Evolutionary conservation across 2,888 invertebrate species (phyloP), one percentile per base, ranked within the genome.

Genomic region (Lasioglossum zephyrum): DNA sequence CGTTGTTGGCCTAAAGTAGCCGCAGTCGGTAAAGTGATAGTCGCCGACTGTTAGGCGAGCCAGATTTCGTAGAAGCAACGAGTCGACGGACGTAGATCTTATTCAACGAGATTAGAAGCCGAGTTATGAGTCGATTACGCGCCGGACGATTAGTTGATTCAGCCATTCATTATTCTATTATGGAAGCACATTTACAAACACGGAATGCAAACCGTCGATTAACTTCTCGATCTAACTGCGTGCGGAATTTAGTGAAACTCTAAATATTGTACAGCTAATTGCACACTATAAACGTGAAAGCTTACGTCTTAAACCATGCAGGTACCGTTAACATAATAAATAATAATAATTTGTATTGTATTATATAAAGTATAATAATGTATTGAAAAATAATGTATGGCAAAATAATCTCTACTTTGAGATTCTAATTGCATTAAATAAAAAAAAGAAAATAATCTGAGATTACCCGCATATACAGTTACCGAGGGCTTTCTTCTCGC

Each of bases 21-120:
- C 91, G 91, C 89, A 82, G 44, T 75, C 90, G 86, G 91, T 90
- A 90, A 93, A 92, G 91, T 91, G 91, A 91, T 93, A 93, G 90
- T 92, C 90, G 89, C 86, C 87, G 82, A 88, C 81, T 88, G 87
- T 91, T 91, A 89, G 91, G 91, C 76, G 88, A 87, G 81, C 66
- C 85, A 86, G 79, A 90, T 84, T 90, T 90, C 91, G 84, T 73
- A 80, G 85, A 91, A 92, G 86, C 39, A 39, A 44, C 69, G 70
- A 79, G 69, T 70, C 75, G 77, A 84, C 79, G 70, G 73, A 77
- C 82, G 82, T 87, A 83, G 90, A 86, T 81, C 83, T 84, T 84
- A 41, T 79, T 90, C 87, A 89, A 89, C 84, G 79, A 84, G 86
- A 90, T 90, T 87, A 88, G 80, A 79, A 82, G 53, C 36, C 39